phyloP scores from a whole-genome alignment of 2,888 invertebrate genomes.

The Lasioglossum lativentre region DNA sequence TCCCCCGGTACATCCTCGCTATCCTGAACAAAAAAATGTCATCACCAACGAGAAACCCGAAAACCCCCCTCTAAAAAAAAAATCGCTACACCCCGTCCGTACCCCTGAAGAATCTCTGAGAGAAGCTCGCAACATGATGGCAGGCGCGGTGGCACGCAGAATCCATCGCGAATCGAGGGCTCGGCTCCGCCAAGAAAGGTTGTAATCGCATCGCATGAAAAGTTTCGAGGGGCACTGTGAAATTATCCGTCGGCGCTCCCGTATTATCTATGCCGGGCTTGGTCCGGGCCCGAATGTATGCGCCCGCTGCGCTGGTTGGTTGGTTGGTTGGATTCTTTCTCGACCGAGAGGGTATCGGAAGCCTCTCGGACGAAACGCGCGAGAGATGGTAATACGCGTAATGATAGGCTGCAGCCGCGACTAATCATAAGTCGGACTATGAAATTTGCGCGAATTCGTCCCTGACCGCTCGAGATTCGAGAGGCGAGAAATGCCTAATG shows the following conservation, averaged over 20 bases:
- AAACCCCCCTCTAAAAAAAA: not conserved
- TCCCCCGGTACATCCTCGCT: not conserved
- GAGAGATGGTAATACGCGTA: slow-evolving; percentile 73
- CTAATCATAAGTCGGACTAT: slow-evolving; percentile 73
- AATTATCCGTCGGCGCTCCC: slow-evolving; percentile 60
- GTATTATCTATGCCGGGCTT: slow-evolving; percentile 65
- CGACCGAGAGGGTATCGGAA: slow-evolving; percentile 59
- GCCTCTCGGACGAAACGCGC: slow-evolving; percentile 65
- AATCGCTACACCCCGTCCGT: not conserved
- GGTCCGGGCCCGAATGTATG: slow-evolving; percentile 46
- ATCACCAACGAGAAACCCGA: not conserved
- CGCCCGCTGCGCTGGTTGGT: not conserved
- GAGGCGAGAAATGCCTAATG: slow-evolving; percentile 60
- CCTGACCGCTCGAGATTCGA: slow-evolving; percentile 53
- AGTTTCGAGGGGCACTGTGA: slow-evolving; percentile 50
- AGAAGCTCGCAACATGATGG: not conserved
- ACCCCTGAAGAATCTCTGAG: not conserved
- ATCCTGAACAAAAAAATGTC: not conserved
- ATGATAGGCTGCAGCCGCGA: slow-evolving; percentile 66
- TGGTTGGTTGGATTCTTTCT: slow-evolving; percentile 25
- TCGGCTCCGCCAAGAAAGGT: not conserved
- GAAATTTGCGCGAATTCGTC: slow-evolving; percentile 70
- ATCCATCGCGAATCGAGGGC: not conserved
- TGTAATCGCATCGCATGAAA: slow-evolving; percentile 38
- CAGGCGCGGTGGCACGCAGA: not conserved